Evolutionary conservation across 2,113 vertebrate genomes (phyloP).

Genomic region (Nycticebus coucang): DNA sequence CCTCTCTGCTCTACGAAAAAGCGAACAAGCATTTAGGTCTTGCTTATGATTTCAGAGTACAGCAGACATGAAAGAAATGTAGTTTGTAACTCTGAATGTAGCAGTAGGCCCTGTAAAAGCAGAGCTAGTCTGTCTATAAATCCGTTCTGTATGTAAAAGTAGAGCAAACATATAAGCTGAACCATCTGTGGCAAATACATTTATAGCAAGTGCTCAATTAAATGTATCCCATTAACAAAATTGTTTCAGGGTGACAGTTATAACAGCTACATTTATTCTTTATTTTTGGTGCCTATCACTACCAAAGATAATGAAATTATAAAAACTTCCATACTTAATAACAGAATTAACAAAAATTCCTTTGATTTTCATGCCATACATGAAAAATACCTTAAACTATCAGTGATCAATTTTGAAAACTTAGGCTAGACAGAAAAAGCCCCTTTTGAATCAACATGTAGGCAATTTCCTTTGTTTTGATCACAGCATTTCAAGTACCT

Average conservation of each 20-base stretch:
- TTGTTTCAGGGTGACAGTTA: slow-evolving; percentile 25
- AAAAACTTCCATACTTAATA: not conserved
- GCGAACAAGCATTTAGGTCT: slow-evolving; percentile 67
- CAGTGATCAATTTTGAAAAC: slow-evolving; percentile 43
- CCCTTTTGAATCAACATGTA: slow-evolving; percentile 16
- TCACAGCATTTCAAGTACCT: not conserved
- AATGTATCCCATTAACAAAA: slow-evolving; percentile 32
- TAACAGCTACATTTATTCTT: not conserved
- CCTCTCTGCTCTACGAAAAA: slow-evolving; percentile 94
- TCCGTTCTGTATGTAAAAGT: not conserved
- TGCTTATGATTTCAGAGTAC: slow-evolving; percentile 32
- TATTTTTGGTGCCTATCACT: slow-evolving; percentile 38
- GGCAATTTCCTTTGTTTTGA: not conserved
- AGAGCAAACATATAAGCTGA: not conserved
- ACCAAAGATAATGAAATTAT: slow-evolving; percentile 35
- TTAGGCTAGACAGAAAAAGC: not conserved
- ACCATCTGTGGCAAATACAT: not conserved
- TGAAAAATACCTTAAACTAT: slow-evolving; percentile 12
- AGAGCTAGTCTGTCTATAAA: not conserved
- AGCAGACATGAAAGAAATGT: slow-evolving; percentile 36
- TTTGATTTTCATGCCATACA: not conserved
- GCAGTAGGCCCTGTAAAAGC: slow-evolving; percentile 1
- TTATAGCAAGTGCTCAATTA: not conserved
- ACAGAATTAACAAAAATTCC: slow-evolving; percentile 33
- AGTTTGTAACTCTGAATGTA: not conserved